Evolutionary conservation across 1,140 invertebrate genomes (phyloP).

Genomic region (Drosophila ambigua): DNA sequence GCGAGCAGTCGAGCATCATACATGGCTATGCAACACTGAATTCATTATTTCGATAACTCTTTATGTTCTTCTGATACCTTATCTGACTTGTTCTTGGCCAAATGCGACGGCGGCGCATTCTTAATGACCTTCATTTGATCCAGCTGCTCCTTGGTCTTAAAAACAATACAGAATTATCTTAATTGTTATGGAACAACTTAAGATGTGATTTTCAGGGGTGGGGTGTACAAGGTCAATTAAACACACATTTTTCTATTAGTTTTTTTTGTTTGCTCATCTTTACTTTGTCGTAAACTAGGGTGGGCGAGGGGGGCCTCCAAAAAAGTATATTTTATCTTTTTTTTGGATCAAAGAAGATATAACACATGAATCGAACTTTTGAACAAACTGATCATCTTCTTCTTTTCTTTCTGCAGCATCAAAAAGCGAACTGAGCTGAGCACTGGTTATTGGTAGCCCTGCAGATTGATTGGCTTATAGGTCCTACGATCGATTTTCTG

Average conservation of each 20-base stretch:
- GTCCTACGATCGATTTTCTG: background rate
- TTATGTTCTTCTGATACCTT: constrained; percentile 87
- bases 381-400: constrained; percentile 45
- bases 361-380: constrained; percentile 50
- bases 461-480: background rate
- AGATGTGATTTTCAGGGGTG: background rate
- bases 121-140: constrained; percentile 90
- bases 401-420: constrained; percentile 25
- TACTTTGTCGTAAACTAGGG: background rate
- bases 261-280: constrained; percentile 15
- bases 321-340: constrained; percentile 53
- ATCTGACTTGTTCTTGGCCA: constrained; percentile 92
- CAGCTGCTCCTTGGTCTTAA: constrained; percentile 86
- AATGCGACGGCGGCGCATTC: constrained; percentile 92
- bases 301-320: constrained; percentile 30
- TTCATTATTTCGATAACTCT: background rate
- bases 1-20: constrained; percentile 44
- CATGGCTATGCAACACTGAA: constrained; percentile 32
- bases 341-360: constrained; percentile 36
- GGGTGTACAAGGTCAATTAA: constrained; percentile 6
- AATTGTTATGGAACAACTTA: constrained; percentile 2
- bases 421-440: background rate
- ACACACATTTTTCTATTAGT: constrained; percentile 21
- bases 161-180: constrained; percentile 39
- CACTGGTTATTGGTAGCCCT: background rate